Evolutionary conservation across 2,113 vertebrate species (phyloP).

Genomic region (Formicarius rufipectus): DNA sequence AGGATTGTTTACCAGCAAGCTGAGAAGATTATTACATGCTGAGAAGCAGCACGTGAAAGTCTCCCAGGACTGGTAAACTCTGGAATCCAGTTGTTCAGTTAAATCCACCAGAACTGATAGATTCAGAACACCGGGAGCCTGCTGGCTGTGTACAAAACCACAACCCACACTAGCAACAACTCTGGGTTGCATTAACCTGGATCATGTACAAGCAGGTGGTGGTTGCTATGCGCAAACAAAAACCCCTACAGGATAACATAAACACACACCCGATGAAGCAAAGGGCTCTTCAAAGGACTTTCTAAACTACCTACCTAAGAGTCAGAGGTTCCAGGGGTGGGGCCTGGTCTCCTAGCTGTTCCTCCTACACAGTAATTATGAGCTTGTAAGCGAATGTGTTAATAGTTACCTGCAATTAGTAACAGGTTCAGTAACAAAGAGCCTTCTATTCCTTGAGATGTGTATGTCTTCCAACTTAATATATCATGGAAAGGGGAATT

Average conservation of each 20-base stretch:
- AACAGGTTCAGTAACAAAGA: neutral
- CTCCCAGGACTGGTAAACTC: neutral
- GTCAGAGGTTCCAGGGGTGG: neutral
- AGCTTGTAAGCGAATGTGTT: neutral
- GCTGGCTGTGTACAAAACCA: neutral
- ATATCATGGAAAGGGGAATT: neutral
- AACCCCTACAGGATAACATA: neutral
- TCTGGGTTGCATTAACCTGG: neutral
- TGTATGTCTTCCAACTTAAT: neutral
- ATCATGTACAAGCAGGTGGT: neutral
- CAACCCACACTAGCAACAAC: neutral
- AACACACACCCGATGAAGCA: neutral
- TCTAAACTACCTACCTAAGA: neutral
- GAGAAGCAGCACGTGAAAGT: neutral
- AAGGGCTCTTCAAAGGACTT: neutral
- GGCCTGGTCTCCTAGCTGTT: neutral
- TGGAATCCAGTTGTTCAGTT: neutral
- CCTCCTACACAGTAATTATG: neutral
- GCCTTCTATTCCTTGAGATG: neutral
- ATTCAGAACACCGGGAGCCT: neutral
- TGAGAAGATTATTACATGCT: neutral
- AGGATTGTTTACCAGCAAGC: neutral
- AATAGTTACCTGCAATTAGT: neutral
- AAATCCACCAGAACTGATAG: neutral
- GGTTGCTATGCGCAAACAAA: neutral